These are phyloP conservation scores for Orchestia grillus DNA, from an alignment of 1,140 invertebrate species.

Conservation along the genomic window DNA sequence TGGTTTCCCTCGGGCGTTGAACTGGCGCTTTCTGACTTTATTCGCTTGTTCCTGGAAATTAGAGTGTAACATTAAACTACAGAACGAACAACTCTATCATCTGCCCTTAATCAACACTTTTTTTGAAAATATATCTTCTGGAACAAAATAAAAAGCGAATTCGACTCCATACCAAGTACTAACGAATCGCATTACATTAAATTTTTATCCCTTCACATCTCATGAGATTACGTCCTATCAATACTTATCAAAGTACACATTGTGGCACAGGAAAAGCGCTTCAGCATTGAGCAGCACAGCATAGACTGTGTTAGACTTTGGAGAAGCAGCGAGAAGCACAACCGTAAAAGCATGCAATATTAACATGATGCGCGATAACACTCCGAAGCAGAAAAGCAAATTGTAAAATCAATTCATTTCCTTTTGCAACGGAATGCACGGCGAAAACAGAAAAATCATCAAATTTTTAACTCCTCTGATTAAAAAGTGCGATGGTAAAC, in stretches of 20 bases:
- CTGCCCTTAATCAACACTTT: neutral
- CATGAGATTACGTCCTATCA: neutral
- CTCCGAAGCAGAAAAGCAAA: neutral
- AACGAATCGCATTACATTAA: neutral
- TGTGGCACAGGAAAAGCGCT: neutral
- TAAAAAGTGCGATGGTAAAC: neutral
- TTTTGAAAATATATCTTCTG: neutral
- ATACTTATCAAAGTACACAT: neutral
- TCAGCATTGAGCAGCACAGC: neutral
- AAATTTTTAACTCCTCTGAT: neutral
- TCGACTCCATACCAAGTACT: neutral
- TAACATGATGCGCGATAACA: neutral
- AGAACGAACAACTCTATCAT: neutral
- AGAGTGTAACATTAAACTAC: neutral
- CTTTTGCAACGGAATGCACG: neutral
- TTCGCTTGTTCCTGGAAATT: neutral
- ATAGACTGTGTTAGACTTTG: neutral
- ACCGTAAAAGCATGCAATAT: neutral
- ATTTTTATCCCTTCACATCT: neutral
- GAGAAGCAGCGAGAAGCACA: neutral
- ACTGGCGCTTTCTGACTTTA: neutral
- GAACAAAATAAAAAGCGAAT: neutral
- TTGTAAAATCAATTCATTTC: neutral
- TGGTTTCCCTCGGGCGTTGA: neutral
- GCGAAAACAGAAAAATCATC: neutral